Percentiles rank a stretch among this genome's conserved stretches.
These are phyloP conservation scores for Triplophysa yarkandensis DNA, from an alignment of 2,797 vertebrate genomes.

Conservation along the genomic window DNA sequence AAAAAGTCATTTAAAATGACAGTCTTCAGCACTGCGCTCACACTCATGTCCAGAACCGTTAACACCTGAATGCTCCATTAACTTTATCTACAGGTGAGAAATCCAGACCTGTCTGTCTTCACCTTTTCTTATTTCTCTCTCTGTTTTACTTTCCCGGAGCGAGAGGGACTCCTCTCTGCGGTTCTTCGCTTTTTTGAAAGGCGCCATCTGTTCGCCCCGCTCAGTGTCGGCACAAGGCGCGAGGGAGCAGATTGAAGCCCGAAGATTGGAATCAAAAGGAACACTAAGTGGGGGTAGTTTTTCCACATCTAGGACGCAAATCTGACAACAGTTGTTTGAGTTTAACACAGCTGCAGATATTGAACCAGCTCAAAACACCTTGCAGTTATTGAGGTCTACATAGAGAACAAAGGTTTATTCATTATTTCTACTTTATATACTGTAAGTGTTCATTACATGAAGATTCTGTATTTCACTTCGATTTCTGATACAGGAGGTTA, in stretches of 20 bases:
- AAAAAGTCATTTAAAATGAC: not conserved
- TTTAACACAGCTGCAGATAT: conserved; percentile 33
- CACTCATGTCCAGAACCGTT: not conserved
- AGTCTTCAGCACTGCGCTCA: not conserved
- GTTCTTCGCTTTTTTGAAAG: conserved; percentile 60
- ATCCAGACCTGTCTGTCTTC: conserved; percentile 51
- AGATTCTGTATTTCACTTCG: not conserved
- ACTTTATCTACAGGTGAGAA: conserved; percentile 2
- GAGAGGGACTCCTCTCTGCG: conserved; percentile 46
- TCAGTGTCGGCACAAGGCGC: conserved; percentile 57
- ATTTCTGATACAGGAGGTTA: not conserved
- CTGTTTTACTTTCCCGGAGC: conserved; percentile 46
- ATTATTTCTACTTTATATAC: too few relatives aligned
- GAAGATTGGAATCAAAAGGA: conserved; percentile 63
- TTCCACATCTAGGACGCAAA: conserved; percentile 18
- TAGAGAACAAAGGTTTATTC: too few relatives aligned
- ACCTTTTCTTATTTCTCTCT: conserved; percentile 52
- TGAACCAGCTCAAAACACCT: not conserved
- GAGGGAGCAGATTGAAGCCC: conserved; percentile 60
- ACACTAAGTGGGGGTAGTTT: conserved; percentile 46
- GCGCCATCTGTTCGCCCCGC: conserved; percentile 69
- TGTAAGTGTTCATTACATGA: not conserved
- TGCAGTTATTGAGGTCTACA: not conserved
- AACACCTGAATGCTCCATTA: conserved; percentile 7
- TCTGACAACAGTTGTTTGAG: conserved; percentile 31